Evolutionary conservation across 2,888 invertebrate genomes (phyloP).

Genomic region (Petrolisthes cinctipes): DNA sequence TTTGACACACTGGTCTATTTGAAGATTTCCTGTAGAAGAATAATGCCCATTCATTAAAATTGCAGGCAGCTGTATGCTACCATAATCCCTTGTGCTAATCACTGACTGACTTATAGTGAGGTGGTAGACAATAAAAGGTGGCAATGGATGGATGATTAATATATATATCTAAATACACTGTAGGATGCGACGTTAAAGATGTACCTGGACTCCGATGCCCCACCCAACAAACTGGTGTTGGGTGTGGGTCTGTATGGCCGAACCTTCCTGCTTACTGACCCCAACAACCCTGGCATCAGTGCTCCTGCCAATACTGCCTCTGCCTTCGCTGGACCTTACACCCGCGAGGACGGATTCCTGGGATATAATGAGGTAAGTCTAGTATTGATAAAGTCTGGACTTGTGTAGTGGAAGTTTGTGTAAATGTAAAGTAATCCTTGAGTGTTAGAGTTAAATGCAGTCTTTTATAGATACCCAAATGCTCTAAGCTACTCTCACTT

Average conservation of each 20-base stretch:
- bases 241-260: conserved; percentile 88
- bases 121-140: no score
- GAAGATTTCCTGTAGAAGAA: no score
- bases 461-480: background rate
- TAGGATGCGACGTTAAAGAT: conserved; percentile 82
- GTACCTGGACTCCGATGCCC: conserved; percentile 80
- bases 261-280: conserved; percentile 75
- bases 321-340: conserved; percentile 84
- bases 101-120: no score
- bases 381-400: no score
- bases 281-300: conserved; percentile 73
- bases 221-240: conserved; percentile 82
- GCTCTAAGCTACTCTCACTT: background rate
- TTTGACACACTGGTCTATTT: no score
- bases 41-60: no score
- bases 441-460: no score
- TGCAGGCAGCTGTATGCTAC: no score
- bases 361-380: conserved; percentile 82
- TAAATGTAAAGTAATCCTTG: background rate
- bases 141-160: no score
- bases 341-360: conserved; percentile 84
- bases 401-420: background rate
- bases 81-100: no score
- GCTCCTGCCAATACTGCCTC: conserved; percentile 72
- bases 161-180: background rate